These are phyloP conservation scores for Stomorhina lunata DNA, from an alignment of 2,888 invertebrate species.

Conservation along the genomic window DNA sequence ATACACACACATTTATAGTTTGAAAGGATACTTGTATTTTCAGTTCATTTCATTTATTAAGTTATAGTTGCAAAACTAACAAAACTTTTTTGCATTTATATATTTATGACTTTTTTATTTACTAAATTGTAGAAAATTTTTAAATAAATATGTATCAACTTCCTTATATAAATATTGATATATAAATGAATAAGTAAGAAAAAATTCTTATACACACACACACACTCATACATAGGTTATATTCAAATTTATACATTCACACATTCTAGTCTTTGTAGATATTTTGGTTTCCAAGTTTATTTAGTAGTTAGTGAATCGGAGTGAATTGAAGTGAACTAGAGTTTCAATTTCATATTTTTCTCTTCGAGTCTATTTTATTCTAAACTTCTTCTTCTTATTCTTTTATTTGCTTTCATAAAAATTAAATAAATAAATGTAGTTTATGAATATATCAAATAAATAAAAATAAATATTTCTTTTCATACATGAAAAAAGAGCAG, in stretches of 20 bases:
- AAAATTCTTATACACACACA: background rate
- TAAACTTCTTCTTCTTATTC: too few species aligned
- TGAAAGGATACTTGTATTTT: conserved; percentile 12
- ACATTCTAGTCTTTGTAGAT: background rate
- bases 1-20: too few species aligned
- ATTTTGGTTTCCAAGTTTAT: conserved; percentile 51
- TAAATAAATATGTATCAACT: too few species aligned
- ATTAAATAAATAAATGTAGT: conserved; percentile 46
- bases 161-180: too few species aligned
- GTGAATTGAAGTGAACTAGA: too few species aligned
- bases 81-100: too few species aligned
- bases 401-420: conserved; percentile 1
- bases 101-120: conserved; percentile 25
- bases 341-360: conserved; percentile 33
- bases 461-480: background rate
- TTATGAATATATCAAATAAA: conserved; percentile 44
- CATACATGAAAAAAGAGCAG: background rate
- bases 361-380: background rate
- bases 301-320: conserved; percentile 52
- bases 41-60: conserved; percentile 63
- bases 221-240: background rate
- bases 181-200: background rate
- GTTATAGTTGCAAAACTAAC: conserved; percentile 52
- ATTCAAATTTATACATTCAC: background rate
- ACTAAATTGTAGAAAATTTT: background rate